Base-by-base conservation (phyloP, 2,888 invertebrate genomes). In the Dichetophora obliterata region DNA sequence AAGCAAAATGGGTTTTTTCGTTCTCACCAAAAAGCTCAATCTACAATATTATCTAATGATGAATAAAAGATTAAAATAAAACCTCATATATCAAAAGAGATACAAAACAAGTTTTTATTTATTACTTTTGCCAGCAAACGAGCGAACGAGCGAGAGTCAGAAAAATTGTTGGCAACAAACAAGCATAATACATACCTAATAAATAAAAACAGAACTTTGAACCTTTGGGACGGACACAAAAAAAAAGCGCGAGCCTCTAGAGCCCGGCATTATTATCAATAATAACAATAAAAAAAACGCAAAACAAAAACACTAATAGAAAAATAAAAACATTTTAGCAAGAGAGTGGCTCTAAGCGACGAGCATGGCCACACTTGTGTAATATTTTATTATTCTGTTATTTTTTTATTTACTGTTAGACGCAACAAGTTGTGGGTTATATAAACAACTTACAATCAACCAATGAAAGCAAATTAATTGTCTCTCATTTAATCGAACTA, bases 171-270 rank as follows among this genome's bases (percentile, higher is more conserved):
- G 31, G 19, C n/a, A 8, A n/a, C 31, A 65, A 5, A 65, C 16
- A 65, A 31, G 31, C 37, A n/a, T 5, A 37, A 66, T n/a, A n/a
- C n/a, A n/a, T n/a, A n/a, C n/a, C n/a, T n/a, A 66, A 37, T 66
- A 37, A 37, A 66, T 59, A 37, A 66, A 66, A 66, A 66, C 43
- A 66, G 84, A 84, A 84, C 84, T 84, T 84, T 84, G 84, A 82
- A 85, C 85, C 79, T 71, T 66, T 22, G 14, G n/a, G 37, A 22
- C 59, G 6, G 27, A 59, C 24, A 59, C 27, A 22, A 65, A 63
- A 65, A 65, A 34, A 14, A 3, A 66, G 24, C 66, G 24, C 22
- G 24, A 43, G 66, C 43, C 43, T 14, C 22, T 22, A 34, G 19
- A 78, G 77, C 80, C 77, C 78, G 77, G 78, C 78, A 78, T 82